Conservation (phyloP, 2,888 invertebrate genomes). For the Noctua janthina region DNA sequence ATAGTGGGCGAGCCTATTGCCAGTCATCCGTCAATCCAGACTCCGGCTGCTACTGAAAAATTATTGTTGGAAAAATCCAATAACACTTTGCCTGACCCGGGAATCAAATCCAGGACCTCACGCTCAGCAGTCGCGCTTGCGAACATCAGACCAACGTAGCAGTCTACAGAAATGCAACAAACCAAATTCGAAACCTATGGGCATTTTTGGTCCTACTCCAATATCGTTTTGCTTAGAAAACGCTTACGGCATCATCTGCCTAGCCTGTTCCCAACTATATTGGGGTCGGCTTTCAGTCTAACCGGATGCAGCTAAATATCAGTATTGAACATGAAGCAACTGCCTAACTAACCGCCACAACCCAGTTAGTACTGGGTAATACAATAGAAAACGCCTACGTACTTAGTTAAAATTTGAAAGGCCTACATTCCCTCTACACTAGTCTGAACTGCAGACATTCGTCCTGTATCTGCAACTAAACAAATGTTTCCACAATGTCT, state of each 20-base stretch:
- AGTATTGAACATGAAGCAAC: too few relatives aligned
- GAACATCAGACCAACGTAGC: not conserved
- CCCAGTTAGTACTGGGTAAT: not conserved
- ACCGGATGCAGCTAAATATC: too few relatives aligned
- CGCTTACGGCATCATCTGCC: not conserved
- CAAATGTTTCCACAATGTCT: slow-evolving; percentile 36
- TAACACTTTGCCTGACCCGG: not conserved
- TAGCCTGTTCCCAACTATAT: not conserved
- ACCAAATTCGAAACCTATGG: not conserved
- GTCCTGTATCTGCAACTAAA: slow-evolving; percentile 6
- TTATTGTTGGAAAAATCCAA: not conserved
- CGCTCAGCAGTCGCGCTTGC: not conserved
- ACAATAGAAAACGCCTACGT: not conserved
- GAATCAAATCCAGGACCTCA: not conserved
- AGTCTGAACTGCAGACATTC: slow-evolving; percentile 11
- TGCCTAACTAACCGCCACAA: too few relatives aligned
- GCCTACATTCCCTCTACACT: too few relatives aligned
- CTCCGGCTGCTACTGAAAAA: not conserved
- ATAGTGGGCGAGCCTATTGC: not conserved
- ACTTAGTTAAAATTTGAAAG: not conserved
- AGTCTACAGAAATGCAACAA: not conserved
- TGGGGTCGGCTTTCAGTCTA: too few relatives aligned
- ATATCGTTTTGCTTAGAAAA: not conserved
- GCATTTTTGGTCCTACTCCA: too few relatives aligned
- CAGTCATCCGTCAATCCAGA: not conserved